Evolutionary conservation across 1,140 invertebrate species (phyloP), one percentile per base, ranked within the genome.

Genomic region (Drosophila grimshawi): DNA sequence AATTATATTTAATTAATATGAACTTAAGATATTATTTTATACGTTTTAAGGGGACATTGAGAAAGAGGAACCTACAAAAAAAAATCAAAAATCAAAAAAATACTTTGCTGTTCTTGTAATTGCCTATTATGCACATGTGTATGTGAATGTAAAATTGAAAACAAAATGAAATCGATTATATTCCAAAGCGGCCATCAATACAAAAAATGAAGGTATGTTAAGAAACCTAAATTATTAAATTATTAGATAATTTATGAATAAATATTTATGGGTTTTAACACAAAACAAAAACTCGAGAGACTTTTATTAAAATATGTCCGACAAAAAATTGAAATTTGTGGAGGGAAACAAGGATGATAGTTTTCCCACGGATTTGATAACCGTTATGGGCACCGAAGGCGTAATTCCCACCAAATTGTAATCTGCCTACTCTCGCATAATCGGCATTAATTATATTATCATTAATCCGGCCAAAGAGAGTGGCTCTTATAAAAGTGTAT

Each of bases 241-340:
- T 52, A 72, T 63, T 72, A 69, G 69, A 75, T 59, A 76, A 78
- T 75, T 66, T 55, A 66, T 78, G 63, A 90, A 82, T 81, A 90
- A 82, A 82, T 82, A 90, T 86, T 82, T 90, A 90, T 90, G 81
- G 81, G 86, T 82, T 90, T 90, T 90, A 90, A 79, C 62, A 80
- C 70, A 72, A 66, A 60, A 43, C 48, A 39, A 19, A 19, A 33
- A 52, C 7, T 39, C 19, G 19, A 19, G 1, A 19, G 4, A 41
- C 10, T 30, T 27, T 60, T 55, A 11, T 3, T 6, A 27, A 8
- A 57, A 19, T 33, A 49, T 56, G 30, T 5, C 7, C 3, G 51
- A 39, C 3, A 39, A 51, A 79, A 70, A 70, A 33, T n/a, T 57
- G 19, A 10, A 66, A 66, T 39, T 43, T 88, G 63, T 85, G 78